These are phyloP conservation scores for Aphelinus certus DNA, from an alignment of 1,140 invertebrate species.

Conservation along the genomic window DNA sequence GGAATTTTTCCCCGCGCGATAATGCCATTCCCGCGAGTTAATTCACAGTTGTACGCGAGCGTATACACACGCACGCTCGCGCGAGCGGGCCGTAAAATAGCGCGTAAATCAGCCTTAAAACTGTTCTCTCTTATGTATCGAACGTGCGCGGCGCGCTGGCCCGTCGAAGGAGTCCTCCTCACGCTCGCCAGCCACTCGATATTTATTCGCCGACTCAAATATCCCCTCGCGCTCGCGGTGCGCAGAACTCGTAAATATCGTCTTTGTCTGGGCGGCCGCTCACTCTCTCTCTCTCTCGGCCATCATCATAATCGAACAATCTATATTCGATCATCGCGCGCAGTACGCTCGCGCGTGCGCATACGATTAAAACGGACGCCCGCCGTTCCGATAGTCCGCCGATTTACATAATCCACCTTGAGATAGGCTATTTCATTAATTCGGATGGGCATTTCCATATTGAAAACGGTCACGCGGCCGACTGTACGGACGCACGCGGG, in stretches of 20 bases:
- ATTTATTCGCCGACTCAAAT: slow-evolving; percentile 13
- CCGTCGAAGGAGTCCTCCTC: background rate
- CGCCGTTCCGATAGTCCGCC: slow-evolving; percentile 10
- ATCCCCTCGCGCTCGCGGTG: background rate
- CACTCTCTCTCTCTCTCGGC: background rate
- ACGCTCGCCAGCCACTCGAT: background rate
- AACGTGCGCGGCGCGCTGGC: background rate
- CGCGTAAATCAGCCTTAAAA: slow-evolving; percentile 13
- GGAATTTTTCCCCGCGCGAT: background rate
- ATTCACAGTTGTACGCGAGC: too few species aligned
- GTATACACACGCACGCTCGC: background rate
- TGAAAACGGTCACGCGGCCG: background rate
- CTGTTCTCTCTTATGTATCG: background rate
- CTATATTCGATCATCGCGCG: slow-evolving; percentile 15
- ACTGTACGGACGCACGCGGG: background rate
- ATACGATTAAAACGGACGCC: slow-evolving; percentile 15
- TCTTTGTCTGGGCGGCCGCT: background rate
- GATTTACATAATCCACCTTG: slow-evolving; percentile 33
- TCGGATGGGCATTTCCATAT: slow-evolving; percentile 26
- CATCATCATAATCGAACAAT: slow-evolving; percentile 33
- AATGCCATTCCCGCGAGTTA: too few species aligned
- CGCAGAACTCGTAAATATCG: slow-evolving; percentile 14
- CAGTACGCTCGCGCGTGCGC: slow-evolving; percentile 2
- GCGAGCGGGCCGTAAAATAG: slow-evolving; percentile 1
- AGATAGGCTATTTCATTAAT: slow-evolving; percentile 35